phyloP scores from a whole-genome alignment of 2,113 vertebrate genomes.

The Chloropsis hardwickii region DNA sequence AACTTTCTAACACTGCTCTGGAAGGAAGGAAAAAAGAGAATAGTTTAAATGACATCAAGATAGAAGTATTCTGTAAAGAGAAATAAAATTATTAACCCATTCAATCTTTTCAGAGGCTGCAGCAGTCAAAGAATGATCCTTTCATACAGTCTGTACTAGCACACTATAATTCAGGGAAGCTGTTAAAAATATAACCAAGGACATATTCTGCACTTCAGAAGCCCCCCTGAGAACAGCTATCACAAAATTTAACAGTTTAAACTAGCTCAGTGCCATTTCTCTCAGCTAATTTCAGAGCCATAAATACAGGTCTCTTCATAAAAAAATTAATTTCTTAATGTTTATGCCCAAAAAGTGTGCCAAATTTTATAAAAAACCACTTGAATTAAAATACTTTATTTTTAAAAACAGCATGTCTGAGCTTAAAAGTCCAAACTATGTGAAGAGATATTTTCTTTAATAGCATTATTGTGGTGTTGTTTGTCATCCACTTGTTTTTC shows the following conservation, averaged over 20 bases:
- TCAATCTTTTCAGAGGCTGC: background rate
- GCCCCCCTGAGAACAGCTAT: background rate
- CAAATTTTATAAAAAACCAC: background rate
- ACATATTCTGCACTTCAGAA: background rate
- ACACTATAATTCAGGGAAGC: background rate
- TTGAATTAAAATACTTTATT: background rate
- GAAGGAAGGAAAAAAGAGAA: background rate
- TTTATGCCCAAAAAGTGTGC: background rate
- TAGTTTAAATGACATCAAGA: background rate
- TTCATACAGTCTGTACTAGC: background rate
- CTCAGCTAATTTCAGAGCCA: background rate
- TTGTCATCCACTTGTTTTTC: background rate
- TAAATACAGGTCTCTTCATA: background rate
- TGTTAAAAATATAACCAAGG: background rate
- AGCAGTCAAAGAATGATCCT: background rate
- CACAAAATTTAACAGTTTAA: background rate
- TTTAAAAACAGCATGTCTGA: background rate
- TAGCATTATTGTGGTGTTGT: accelerated
- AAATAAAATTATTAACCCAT: conserved; percentile 9
- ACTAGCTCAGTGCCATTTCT: background rate
- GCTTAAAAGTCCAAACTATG: background rate
- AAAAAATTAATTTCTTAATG: background rate
- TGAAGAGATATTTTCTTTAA: background rate
- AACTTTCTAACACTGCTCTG: background rate
- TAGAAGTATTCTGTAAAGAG: background rate